phyloP scores from a whole-genome alignment of 2,113 vertebrate genomes.

The Laticauda colubrina region DNA sequence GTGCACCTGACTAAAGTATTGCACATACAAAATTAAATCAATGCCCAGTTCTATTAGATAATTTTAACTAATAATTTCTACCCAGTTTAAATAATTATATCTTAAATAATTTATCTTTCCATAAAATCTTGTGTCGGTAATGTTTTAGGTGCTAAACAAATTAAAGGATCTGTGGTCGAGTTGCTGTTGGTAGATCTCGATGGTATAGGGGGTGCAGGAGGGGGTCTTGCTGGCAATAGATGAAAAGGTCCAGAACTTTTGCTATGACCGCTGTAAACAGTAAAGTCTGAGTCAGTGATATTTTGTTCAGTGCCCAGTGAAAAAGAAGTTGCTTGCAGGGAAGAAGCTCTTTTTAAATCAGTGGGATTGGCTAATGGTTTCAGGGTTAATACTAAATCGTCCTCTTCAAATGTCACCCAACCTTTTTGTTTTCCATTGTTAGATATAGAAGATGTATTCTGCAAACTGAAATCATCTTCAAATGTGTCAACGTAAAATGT shows the following conservation, averaged over 20 bases:
- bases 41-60: constrained; percentile 66
- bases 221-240: constrained; percentile 66
- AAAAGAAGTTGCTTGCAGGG: constrained; percentile 34
- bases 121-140: constrained; percentile 72
- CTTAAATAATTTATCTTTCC: constrained; percentile 77
- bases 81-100: constrained; percentile 61
- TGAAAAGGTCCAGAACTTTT: constrained; percentile 66
- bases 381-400: constrained; percentile 50
- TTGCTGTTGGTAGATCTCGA: constrained; percentile 63
- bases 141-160: constrained; percentile 57
- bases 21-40: constrained; percentile 67
- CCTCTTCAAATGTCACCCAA: constrained; percentile 88
- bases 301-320: constrained; percentile 39
- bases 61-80: constrained; percentile 46
- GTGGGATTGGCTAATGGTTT: constrained; percentile 46
- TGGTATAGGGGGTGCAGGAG: constrained; percentile 75
- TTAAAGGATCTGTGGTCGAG: constrained; percentile 57
- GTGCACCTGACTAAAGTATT: constrained; percentile 72
- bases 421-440: constrained; percentile 67
- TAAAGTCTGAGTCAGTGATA: constrained; percentile 36
- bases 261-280: constrained; percentile 75
- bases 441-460: constrained; percentile 43
- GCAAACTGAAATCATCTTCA: constrained; percentile 53
- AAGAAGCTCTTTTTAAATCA: constrained; percentile 42
- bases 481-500: constrained; percentile 48